Evolutionary conservation across 2,113 vertebrate species (phyloP).

Genomic region (Thamnophis sirtalis): DNA sequence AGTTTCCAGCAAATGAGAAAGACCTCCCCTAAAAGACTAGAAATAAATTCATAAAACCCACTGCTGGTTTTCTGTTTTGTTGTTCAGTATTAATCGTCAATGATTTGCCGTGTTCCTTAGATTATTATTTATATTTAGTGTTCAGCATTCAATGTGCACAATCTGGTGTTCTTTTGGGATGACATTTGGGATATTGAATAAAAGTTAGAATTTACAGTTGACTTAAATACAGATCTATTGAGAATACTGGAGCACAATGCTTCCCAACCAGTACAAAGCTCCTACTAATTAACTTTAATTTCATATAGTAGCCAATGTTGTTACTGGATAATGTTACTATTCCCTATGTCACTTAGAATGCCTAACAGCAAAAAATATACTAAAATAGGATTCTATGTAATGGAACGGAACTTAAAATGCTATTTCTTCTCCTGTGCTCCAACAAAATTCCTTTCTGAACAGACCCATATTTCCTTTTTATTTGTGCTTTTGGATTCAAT

Average conservation of each 20-base stretch:
- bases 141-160: conserved; percentile 4
- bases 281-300: background rate
- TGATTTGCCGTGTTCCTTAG: background rate
- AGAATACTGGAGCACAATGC: background rate
- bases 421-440: background rate
- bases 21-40: conserved; percentile 69
- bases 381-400: background rate
- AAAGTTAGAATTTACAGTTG: background rate
- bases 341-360: background rate
- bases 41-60: conserved; percentile 78
- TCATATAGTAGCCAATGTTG: background rate
- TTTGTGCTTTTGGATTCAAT: background rate
- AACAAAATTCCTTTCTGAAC: background rate
- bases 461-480: background rate
- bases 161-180: background rate
- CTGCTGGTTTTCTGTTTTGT: conserved; percentile 14
- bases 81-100: background rate
- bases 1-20: conserved; percentile 71
- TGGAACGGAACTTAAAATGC: background rate
- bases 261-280: background rate
- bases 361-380: background rate
- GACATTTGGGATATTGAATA: background rate
- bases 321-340: background rate
- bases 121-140: background rate
- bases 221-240: background rate